Base-by-base conservation (phyloP, 1,140 invertebrate genomes). In the Drosophila yakuba region DNA sequence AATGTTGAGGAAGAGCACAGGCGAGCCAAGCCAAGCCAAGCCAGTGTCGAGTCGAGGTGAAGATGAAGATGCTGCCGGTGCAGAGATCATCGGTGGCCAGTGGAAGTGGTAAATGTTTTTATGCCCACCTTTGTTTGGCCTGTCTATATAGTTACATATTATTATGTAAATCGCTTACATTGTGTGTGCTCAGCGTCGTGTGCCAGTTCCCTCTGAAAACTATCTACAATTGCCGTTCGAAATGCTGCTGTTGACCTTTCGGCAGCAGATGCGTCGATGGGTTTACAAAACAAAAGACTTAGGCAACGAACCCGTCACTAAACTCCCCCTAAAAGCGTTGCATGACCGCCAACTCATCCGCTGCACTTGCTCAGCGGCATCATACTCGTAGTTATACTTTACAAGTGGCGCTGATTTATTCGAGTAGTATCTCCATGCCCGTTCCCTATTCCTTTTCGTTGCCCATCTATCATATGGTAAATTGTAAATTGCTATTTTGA, bases 81-180 rank as follows among this genome's bases (percentile, higher is more conserved):
- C 48, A 25, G 35, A 36, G 47, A 58, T 75, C 63, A 51, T 50
- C 47, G 63, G 61, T 69, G 83, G 59, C 77, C 76, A 68, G 43
- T 75, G 79, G 67, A 88, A 80, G 83, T 88, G 80, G 83, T 76
- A 88, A 88, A 69, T 86, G 64, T 59, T 79, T 79, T 77, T 58
- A 58, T 76, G 51, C 56, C 28, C 47, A 60, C 59, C 59, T 73
- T 84, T 80, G 84, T 89, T 83, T 78, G 78, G 47, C 57, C 56
- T 56, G 56, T 69, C 52, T 45, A 76, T 85, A 78, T 81, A 80
- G 84, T 84, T 88, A 78, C 80, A 88, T 74, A 74, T 72, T 81
- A 68, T 80, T 88, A 89, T 88, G 84, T 89, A 88, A 89, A 90
- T 89, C 80, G 80, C 60, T 88, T 89, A 78, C 73, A 88, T 84